Base-by-base conservation (phyloP, 2,888 invertebrate genomes). In the Agriopis aurantiaria region DNA sequence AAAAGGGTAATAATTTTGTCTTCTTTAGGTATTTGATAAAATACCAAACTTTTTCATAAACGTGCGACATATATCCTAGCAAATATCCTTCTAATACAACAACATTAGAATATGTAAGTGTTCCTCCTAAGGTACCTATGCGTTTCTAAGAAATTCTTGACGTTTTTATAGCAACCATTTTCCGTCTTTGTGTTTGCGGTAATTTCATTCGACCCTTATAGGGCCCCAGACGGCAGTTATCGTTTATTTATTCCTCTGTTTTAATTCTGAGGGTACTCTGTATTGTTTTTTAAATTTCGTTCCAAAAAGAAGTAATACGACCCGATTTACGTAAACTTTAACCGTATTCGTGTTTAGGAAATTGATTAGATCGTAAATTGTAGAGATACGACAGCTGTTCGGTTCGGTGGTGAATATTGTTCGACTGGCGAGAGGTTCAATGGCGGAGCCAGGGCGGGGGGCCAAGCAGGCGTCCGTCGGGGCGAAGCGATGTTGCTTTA, bases 401-500 rank as follows among this genome's bases (percentile, higher is more conserved):
- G 68, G 65, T 70, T 69, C 46, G 51, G 63, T 72, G 62, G 69
- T 74, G 75, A 75, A 75, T 74, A 74, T 72, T 75, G 77, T 74
- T 73, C 57, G 60, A 65, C 55, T 48, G 60, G 65, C 58, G 68
- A 58, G 55, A 66, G 65, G 65, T 69, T 69, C 73, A 74, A 75
- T 51, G 58, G 68, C 60, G 56, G 17, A 11, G 56, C 14, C 40
- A 10, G 60, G 62, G n/a, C 43, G 56, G 65, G n/a, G 55, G 59
- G 46, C 40, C 56, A 45, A 56, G 46, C 51, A 9, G 51, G 69
- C 75, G 69, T 74, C 68, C 72, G 62, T 72, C 52, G 61, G 75
- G 71, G 73, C 72, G 80, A 70, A 80, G 82, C 84, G 81, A 85
- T 87, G 89, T 89, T 88, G 86, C 85, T 87, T 82, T 85, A 86